Evolutionary conservation across 2,113 vertebrate species (phyloP), one percentile per base, ranked within the genome.

Genomic region (Colistium nudipinnis): DNA sequence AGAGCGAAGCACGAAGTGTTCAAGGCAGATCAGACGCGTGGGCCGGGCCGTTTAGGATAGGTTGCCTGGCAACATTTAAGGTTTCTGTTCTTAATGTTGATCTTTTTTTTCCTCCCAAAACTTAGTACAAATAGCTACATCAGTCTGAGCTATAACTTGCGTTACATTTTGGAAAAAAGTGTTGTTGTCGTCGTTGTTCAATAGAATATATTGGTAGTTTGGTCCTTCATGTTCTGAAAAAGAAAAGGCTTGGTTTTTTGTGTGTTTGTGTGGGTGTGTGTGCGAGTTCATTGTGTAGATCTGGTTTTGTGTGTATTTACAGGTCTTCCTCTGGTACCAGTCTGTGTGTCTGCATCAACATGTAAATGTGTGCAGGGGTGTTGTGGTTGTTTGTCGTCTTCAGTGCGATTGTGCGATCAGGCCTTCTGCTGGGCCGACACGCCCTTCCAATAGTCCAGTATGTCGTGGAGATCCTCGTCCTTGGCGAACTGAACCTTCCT

Each of bases 361-460:
- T n/a, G n/a, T n/a, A n/a, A n/a, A n/a, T 33, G 31, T 33, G 44
- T 22, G 8, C 22, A n/a, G n/a, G n/a, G n/a, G n/a, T n/a, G n/a
- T 10, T 83, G 78, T 71, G 57, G 73, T 61, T 73, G 63, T 66
- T 45, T 52, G 62, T 44, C 33, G 33, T 73, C 44, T 80, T 41
- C 84, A 70, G 86, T n/a, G 81, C 3, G 19, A 3, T n/a, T 73
- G 78, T 88, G 56, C 25, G 53, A 89, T 98, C 96, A 98, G 89
- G 95, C 95, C 92, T 98, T 98, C 93, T 98, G 97, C 93, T 98
- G 98, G 77, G 97, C 97, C 0, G 97, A 98, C 73, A 99, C 97
- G 0, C 98, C 98, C 85, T 99, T 99, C 98, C 98, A 99, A 92
- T 99, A 99, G 94, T 98, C 97, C 90, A 99, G 92, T 92, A 99